These are phyloP conservation scores for Mesitornis unicolor DNA, from an alignment of 2,113 vertebrate species.

Conservation along the genomic window DNA sequence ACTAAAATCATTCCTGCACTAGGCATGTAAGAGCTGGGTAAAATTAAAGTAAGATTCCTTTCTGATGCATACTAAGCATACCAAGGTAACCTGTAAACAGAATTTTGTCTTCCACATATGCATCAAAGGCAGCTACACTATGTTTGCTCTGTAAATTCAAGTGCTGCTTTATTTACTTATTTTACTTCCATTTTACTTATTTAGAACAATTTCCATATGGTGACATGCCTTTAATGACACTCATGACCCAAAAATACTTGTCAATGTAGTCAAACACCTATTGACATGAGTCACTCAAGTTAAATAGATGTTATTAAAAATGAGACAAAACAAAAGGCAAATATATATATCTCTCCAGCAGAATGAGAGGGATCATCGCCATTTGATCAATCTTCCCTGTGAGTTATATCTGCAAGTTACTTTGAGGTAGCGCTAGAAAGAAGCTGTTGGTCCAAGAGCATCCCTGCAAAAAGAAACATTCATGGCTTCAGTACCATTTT, in stretches of 20 bases:
- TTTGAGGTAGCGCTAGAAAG: constrained; percentile 68
- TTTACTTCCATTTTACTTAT: constrained; percentile 23
- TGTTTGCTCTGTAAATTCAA: constrained; percentile 25
- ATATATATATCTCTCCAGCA: constrained; percentile 17
- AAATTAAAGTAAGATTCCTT: neutral
- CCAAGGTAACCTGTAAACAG: neutral
- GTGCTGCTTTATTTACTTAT: constrained; percentile 58
- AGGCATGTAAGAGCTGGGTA: neutral
- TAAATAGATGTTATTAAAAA: constrained; percentile 30
- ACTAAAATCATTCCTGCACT: neutral
- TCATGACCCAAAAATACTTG: constrained; percentile 21
- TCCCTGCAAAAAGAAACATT: constrained; percentile 69
- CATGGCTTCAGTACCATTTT: constrained; percentile 30
- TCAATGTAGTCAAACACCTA: neutral
- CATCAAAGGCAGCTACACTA: constrained; percentile 32
- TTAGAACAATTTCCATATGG: constrained; percentile 48
- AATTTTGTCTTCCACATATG: accelerated
- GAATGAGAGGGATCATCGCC: constrained; percentile 53
- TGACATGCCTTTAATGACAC: constrained; percentile 48
- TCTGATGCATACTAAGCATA: neutral
- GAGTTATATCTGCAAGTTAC: constrained; percentile 64
- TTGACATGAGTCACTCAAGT: constrained; percentile 25
- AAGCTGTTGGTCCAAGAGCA: constrained; percentile 67
- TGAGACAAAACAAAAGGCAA: constrained; percentile 45
- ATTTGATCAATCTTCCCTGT: constrained; percentile 63